Evolutionary conservation across 2,113 vertebrate species (phyloP), one percentile per base, ranked within the genome.

Genomic region (Pimephales promelas): DNA sequence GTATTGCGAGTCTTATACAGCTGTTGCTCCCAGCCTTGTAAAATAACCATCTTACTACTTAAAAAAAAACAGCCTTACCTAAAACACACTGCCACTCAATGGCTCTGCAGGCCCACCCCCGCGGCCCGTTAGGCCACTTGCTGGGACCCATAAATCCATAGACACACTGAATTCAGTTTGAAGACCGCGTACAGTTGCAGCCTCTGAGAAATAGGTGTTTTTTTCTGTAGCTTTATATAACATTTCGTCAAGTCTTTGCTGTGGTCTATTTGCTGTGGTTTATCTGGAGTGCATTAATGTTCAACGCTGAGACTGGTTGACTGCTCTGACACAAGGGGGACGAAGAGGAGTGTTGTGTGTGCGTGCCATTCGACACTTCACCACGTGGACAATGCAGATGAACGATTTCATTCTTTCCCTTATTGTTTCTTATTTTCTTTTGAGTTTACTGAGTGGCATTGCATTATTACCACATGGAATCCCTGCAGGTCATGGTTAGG

Each of bases 241-340:
- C 86, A 90, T 92, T 90, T 92, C 11, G 36, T 90, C 86, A 87
- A 88, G 89, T 89, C 84, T 90, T 90, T 91, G 82, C 89, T 90
- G 88, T 91, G 89, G 89, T 92, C 91, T 89, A 87, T 89, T 90
- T 90, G 89, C 85, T 90, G 89, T 83, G 89, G 88, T 80, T 90
- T 87, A 83, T 87, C 73, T 86, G 88, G 66, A 89, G 77, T 70
- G 81, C 88, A 85, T 89, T 83, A 85, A 36, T 31, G 26, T 34
- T 22, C 47, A 57, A 61, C 9, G 43, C 74, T 72, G 62, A 72
- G 84, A 86, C 66, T 28, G 52, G 81, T 76, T 16, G 71, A 79
- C 28, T 59, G 24, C 72, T 88, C 31, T 77, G 82, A 75, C 77
- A 73, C 72, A 75, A 64, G 57, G 45, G n/a, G 20, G 5, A 86